A percentile compares a stretch with the other conserved stretches of the same genome.
Conservation (phyloP, 1,140 invertebrate genomes). For the Drosophila mayri region DNA sequence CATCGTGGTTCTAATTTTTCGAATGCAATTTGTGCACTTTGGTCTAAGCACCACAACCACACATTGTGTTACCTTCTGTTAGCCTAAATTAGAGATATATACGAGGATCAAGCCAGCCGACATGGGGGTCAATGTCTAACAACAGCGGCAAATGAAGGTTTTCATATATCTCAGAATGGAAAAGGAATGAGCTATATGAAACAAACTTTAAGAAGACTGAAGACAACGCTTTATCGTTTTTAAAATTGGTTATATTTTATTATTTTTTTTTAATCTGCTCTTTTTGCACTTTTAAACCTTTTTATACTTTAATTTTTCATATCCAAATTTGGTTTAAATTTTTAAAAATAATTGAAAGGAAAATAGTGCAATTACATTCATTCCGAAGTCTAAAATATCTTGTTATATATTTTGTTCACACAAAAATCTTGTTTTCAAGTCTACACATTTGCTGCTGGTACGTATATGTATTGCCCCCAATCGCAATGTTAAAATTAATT, state of each 20-base stretch:
- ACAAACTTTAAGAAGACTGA: background rate
- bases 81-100: slow-evolving; percentile 53
- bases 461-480: slow-evolving; percentile 11
- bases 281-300: background rate
- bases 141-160: slow-evolving; percentile 6
- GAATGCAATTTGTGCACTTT: slow-evolving; percentile 53
- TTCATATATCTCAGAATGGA: background rate
- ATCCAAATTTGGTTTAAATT: background rate
- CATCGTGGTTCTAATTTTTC: slow-evolving; percentile 43
- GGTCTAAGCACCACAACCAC: slow-evolving; percentile 45
- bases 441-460: slow-evolving; percentile 23
- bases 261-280: background rate
- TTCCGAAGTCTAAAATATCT: background rate
- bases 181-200: background rate
- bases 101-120: slow-evolving; percentile 16
- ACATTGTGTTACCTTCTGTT: slow-evolving; percentile 56
- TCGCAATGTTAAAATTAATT: slow-evolving; percentile 46
- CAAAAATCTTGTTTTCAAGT: slow-evolving; percentile 24
- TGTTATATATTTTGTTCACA: background rate
- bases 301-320: background rate
- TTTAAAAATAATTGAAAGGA: background rate
- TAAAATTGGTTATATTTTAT: background rate
- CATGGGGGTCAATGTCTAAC: slow-evolving; percentile 10
- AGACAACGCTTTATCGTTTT: slow-evolving; percentile 7
- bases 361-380: slow-evolving; percentile 3